Evolutionary conservation across 2,888 invertebrate genomes (phyloP).

Genomic region (Metellina segmentata): DNA sequence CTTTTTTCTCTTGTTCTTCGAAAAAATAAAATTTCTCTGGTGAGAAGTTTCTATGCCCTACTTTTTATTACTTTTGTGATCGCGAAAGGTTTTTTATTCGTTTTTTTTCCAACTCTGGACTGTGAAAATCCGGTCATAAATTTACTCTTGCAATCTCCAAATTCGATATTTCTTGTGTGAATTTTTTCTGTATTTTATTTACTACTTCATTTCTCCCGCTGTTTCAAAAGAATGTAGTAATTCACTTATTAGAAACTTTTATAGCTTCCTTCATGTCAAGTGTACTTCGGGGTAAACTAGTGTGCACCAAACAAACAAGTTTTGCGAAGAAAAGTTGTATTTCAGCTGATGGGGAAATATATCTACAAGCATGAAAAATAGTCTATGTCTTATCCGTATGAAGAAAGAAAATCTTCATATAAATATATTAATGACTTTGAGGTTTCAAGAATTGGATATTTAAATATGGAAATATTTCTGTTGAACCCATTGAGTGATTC

Average conservation of each 20-base stretch:
- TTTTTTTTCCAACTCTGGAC: neutral
- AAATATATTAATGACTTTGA: no score
- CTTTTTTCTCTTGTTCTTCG: neutral
- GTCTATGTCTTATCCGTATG: no score
- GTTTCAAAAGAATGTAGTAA: neutral
- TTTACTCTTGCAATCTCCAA: neutral
- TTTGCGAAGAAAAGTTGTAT: neutral
- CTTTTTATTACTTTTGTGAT: constrained; percentile 18
- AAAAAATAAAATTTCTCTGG: constrained; percentile 40
- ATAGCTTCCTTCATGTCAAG: neutral
- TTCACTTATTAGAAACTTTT: neutral
- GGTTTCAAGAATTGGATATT: no score
- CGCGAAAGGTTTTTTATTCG: neutral
- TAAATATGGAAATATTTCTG: no score
- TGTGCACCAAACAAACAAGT: neutral
- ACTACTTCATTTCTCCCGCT: neutral
- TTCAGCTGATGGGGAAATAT: neutral
- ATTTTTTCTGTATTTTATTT: neutral
- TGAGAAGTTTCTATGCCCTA: neutral
- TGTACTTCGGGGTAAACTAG: neutral
- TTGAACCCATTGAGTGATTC: no score
- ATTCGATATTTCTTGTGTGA: neutral
- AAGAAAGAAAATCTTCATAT: no score
- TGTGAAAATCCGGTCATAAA: neutral
- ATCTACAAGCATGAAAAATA: no score